Evolutionary conservation across 1,140 invertebrate species (phyloP), one percentile per base, ranked within the genome.

Genomic region (Phocides pigmalion): DNA sequence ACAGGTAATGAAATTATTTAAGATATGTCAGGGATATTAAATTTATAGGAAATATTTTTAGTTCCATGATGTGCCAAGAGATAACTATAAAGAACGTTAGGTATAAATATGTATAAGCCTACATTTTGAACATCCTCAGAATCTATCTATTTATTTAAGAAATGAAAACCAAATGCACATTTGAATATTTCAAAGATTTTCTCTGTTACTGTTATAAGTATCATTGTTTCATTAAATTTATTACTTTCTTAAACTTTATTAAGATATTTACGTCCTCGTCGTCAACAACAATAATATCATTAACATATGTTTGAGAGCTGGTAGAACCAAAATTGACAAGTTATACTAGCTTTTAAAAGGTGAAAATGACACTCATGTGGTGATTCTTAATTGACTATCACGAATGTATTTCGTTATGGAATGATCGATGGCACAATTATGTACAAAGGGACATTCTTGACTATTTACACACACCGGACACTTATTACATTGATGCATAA

Each of bases 121-220:
- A 63, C 84, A 87, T 62, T 84, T 84, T 3, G 75, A 72, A 64
- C 84, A 87, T 32, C 62, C 68, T 73, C n/a, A n/a, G n/a, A n/a
- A n/a, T 79, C 65, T 62, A 61, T 64, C 20, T 16, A 9, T 58
- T 72, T 35, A 22, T 74, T 69, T 37, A 87, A 46, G 68, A 79
- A 84, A 71, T 87, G 73, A 28, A 84, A 59, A 4, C 77, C 80
- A 65, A 82, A 87, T 4, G 41, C 6, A 61, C 81, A 87, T 66
- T 76, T 84, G 64, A 81, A 87, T 35, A 87, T 47, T 44, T 65
- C 74, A 9, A 39, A 61, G 6, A 37, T 50, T 42, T 66, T 70
- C 70, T 68, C 56, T 42, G 19, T 15, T 32, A 59, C 32, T 39
- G 20, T 22, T 22, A 22, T 22, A 22, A 22, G 5, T 5, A 22